Evolutionary conservation across 1,140 invertebrate species (phyloP), one percentile per base, ranked within the genome.

Genomic region (Berghia stephanieae): DNA sequence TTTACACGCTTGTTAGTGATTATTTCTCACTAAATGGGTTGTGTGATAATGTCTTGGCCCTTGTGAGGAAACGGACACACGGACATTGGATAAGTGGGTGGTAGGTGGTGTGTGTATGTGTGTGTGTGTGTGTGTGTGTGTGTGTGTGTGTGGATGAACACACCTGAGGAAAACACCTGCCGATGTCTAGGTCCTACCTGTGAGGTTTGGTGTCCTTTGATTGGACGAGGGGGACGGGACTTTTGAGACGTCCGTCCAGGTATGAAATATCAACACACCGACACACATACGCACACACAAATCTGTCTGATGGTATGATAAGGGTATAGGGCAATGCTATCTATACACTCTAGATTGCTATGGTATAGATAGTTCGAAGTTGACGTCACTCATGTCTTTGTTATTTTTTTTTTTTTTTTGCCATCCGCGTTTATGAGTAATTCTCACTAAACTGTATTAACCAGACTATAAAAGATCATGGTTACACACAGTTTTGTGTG

Each of bases 61-160:
- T 13, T 24, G 46, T 16, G 46, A 52, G n/a, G 46, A 24, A 24
- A 52, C 46, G 13, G 46, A 52, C 13, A 52, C 13, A 52, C 21
- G 34, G 60, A 13, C 21, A 18, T 31, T 66, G 60, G 3, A 38
- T 31, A 5, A 38, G 31, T 13, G n/a, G 10, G 63, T 38, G 0
- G 36, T 31, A 38, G 18, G 31, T 18, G 13, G 27, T 66, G 63
- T 66, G 6, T 66, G 63, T 27, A 4, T 27, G 3, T 66, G 60
- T 66, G 21, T 66, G 63, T 66, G 2, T 66, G 0, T 13, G 3
- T 66, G 24, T 74, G 36, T 42, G 52, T 74, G 52, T 74, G 72
- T 74, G 72, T 38, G 72, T 36, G 52, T 55, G n/a, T 68, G 34
- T 24, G 63, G 40, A 42, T 24, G 36, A 42, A 24, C 21, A 42